Conservation (phyloP, 2,113 vertebrate species). For the Pluvialis apricaria region DNA sequence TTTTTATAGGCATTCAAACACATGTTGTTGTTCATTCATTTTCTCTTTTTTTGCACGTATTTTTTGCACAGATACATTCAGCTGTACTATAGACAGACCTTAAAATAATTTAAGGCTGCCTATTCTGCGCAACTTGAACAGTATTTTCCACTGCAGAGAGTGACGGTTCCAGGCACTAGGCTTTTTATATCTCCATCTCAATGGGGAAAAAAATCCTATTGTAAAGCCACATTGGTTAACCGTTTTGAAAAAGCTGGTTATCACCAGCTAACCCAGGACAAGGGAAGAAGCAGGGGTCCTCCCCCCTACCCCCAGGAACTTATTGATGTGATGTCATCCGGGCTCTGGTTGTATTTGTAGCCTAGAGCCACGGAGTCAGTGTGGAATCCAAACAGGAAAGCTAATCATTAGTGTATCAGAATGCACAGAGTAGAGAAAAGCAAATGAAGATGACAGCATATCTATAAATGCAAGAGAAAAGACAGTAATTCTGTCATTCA, state of each 20-base stretch:
- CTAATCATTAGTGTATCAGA: conserved; percentile 71
- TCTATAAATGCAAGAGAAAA: conserved; percentile 70
- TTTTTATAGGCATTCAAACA: background rate
- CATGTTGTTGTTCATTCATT: background rate
- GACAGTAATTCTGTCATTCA: conserved; percentile 76
- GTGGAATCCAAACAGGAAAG: conserved; percentile 78
- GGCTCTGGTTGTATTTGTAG: conserved; percentile 61
- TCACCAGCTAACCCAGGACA: background rate
- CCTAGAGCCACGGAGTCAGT: conserved; percentile 59
- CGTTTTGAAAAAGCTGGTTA: background rate
- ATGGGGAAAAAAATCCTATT: background rate
- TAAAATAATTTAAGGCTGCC: background rate
- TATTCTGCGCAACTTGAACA: background rate
- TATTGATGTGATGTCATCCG: conserved; percentile 35
- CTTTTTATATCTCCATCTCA: background rate
- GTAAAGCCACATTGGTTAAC: background rate
- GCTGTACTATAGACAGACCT: background rate
- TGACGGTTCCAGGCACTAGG: background rate
- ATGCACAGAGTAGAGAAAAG: conserved; percentile 67
- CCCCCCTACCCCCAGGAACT: background rate
- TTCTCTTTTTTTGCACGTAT: background rate
- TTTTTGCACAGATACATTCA: background rate
- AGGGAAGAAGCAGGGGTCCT: background rate
- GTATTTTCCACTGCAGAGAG: background rate
- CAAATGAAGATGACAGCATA: conserved; percentile 70